Percentiles rank a stretch among this genome's conserved stretches.
Evolutionary conservation across 2,888 invertebrate genomes (phyloP).

Genomic region (Chrysotoxum bicinctum): DNA sequence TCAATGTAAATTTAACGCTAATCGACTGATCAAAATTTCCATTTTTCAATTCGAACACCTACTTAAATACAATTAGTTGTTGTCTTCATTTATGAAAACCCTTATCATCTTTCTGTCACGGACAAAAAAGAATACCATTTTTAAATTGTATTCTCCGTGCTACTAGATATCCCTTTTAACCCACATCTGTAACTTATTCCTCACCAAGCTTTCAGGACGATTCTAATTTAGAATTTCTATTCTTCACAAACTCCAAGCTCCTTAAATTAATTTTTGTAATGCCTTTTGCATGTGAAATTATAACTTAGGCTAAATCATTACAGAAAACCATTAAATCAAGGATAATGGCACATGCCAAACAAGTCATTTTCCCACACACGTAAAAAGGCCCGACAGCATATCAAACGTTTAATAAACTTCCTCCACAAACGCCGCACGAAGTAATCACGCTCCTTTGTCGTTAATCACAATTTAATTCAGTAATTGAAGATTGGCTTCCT

Average conservation of each 20-base stretch:
- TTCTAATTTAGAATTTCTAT: background rate
- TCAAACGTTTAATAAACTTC: slow-evolving; percentile 15
- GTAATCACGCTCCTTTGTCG: slow-evolving; percentile 35
- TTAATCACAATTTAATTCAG: slow-evolving; percentile 58
- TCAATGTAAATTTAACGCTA: no score
- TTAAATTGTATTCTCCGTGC: no score
- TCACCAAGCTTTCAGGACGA: background rate
- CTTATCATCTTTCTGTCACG: no score
- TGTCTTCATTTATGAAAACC: no score
- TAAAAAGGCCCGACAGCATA: background rate
- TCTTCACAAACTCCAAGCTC: background rate
- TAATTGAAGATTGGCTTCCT: slow-evolving; percentile 52
- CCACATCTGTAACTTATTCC: no score
- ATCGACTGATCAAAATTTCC: no score
- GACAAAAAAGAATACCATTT: no score
- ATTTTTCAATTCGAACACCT: no score
- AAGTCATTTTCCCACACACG: slow-evolving; percentile 13
- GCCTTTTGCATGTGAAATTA: slow-evolving; percentile 1
- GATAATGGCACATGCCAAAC: slow-evolving; percentile 7
- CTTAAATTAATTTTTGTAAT: background rate
- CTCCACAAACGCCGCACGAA: background rate
- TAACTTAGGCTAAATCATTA: background rate
- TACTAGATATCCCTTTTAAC: no score
- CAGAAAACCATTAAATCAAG: slow-evolving; percentile 19
- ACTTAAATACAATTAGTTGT: no score